Conservation (phyloP, 37 sponge, comb jelly and placozoan genomes). For the Theonella swinhoei region DNA sequence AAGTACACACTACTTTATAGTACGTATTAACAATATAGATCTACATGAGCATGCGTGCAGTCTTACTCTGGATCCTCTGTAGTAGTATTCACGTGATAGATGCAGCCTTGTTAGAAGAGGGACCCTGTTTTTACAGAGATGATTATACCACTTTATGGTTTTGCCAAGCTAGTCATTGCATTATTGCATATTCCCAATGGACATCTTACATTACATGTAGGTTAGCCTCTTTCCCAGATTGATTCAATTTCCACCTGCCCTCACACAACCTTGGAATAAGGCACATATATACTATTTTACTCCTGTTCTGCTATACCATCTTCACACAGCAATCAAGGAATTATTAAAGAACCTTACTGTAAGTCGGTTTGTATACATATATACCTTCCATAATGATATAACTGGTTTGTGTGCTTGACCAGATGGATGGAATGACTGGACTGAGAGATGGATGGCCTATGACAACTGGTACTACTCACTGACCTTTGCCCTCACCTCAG, state of each 20-base stretch:
- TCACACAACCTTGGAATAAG: neutral
- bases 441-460: slow-evolving; percentile 72
- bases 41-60: neutral
- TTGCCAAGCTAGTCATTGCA: neutral
- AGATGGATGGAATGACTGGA: slow-evolving; percentile 78
- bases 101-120: too few relatives aligned
- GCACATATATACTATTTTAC: too few relatives aligned
- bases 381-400: too few relatives aligned
- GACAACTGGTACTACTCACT: slow-evolving; percentile 65
- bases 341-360: slow-evolving; percentile 87
- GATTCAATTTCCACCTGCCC: neutral
- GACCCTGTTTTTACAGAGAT: neutral
- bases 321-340: slow-evolving; percentile 52
- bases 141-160: neutral
- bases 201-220: too few relatives aligned
- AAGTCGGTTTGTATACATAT: too few relatives aligned
- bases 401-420: too few relatives aligned
- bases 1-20: slow-evolving; percentile 80
- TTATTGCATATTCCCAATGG: too few relatives aligned
- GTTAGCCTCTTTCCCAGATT: neutral
- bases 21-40: neutral
- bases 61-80: too few relatives aligned
- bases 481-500: slow-evolving; percentile 17
- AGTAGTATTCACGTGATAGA: too few relatives aligned
- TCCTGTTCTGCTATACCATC: too few relatives aligned